Evolutionary conservation across 2,797 vertebrate genomes (phyloP).

Genomic region (Sparidentex hasta): DNA sequence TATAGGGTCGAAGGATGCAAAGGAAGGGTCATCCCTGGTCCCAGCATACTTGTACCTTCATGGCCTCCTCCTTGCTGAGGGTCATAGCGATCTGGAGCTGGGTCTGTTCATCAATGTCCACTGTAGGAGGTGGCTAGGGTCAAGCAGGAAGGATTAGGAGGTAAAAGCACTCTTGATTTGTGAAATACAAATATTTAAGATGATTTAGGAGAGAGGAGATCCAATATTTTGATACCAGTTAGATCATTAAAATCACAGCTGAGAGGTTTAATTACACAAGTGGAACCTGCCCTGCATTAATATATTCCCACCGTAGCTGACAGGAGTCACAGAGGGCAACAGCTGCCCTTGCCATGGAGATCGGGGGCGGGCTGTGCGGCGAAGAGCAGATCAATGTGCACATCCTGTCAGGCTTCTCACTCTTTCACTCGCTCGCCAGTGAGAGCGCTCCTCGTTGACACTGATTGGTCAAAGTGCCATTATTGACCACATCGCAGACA

Average conservation of each 20-base stretch:
- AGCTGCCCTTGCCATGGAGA: slow-evolving; percentile 57
- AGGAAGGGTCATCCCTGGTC: slow-evolving; percentile 39
- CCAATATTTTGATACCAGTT: slow-evolving; percentile 4
- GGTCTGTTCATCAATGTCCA: slow-evolving; percentile 93
- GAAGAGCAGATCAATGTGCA: slow-evolving; percentile 76
- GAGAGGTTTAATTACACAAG: slow-evolving; percentile 21
- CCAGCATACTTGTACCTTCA: slow-evolving; percentile 81
- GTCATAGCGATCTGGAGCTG: slow-evolving; percentile 94
- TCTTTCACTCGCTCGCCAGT: slow-evolving; percentile 50
- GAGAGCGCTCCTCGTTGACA: slow-evolving; percentile 31
- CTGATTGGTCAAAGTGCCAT: slow-evolving; percentile 65
- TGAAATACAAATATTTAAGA: slow-evolving; percentile 10
- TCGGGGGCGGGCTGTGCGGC: slow-evolving; percentile 13
- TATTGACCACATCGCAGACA: slow-evolving; percentile 66
- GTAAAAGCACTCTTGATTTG: slow-evolving; percentile 26
- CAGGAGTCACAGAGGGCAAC: slow-evolving; percentile 45
- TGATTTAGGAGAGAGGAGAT: slow-evolving; percentile 34
- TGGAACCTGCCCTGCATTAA: slow-evolving; percentile 1
- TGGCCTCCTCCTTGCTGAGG: slow-evolving; percentile 85
- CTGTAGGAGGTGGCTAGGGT: slow-evolving; percentile 73
- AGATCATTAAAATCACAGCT: slow-evolving; percentile 15
- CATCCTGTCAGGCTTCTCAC: slow-evolving; percentile 74
- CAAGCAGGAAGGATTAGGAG: slow-evolving; percentile 62
- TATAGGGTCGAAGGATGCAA: slow-evolving; percentile 36
- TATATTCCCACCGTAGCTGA: slow-evolving; percentile 18